Conservation (phyloP, 2,797 vertebrate species). For the Zenarchopterus dispar region DNA sequence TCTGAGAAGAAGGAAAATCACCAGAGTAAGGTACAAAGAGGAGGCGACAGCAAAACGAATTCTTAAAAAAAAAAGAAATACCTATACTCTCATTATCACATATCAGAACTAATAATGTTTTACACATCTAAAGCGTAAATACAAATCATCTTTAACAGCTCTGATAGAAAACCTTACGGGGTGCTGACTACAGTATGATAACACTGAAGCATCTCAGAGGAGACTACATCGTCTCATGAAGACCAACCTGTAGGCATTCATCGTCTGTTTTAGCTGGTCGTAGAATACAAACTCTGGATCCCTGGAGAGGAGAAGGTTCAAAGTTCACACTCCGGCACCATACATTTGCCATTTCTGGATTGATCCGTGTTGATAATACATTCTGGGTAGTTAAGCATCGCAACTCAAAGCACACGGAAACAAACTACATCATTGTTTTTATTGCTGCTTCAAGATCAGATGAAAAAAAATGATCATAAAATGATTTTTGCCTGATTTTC, state of each 20-base stretch:
- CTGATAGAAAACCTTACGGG: no score
- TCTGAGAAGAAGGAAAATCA: conserved; percentile 70
- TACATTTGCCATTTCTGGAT: background rate
- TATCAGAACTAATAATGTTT: no score
- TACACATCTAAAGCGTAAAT: no score
- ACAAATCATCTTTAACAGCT: no score
- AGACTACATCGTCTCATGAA: background rate
- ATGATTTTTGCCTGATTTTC: background rate
- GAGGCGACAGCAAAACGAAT: background rate
- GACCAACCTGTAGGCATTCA: conserved; percentile 96
- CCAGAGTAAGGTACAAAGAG: background rate
- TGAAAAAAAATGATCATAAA: background rate
- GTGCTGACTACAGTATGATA: no score
- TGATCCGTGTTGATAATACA: background rate
- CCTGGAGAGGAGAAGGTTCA: conserved; percentile 71
- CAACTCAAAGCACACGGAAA: background rate
- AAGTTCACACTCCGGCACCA: background rate
- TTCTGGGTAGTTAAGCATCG: background rate
- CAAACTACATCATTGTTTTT: background rate
- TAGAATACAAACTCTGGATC: conserved; percentile 99
- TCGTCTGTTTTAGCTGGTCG: conserved; percentile 97
- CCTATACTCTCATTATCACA: no score
- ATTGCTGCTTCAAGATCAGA: background rate
- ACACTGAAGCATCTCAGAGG: background rate
- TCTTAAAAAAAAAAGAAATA: no score